phyloP scores from a whole-genome alignment of 2,797 vertebrate genomes.

The Crocodylus rhombifer region DNA sequence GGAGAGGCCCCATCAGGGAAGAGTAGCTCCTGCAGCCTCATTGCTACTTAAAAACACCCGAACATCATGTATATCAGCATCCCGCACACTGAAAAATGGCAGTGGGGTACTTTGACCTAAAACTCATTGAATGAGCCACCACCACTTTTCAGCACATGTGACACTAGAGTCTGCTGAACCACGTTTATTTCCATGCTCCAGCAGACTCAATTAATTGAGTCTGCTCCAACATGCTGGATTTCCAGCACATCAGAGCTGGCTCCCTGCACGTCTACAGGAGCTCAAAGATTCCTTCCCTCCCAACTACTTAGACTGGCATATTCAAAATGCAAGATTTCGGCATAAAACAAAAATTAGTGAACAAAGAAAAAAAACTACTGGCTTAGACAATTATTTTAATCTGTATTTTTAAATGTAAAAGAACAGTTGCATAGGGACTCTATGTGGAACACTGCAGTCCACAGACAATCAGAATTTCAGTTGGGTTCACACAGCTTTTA shows the following conservation, averaged over 20 bases:
- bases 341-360: neutral
- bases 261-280: neutral
- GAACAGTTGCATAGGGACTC: neutral
- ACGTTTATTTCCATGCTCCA: too few species aligned
- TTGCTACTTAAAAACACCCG: neutral
- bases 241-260: too few species aligned
- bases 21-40: neutral
- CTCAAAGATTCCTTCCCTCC: neutral
- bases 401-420: conserved; percentile 41
- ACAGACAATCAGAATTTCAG: conserved; percentile 17
- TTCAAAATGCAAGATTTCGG: neutral
- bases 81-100: too few species aligned
- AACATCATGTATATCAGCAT: too few species aligned
- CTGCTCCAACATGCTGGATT: too few species aligned
- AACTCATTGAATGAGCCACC: too few species aligned
- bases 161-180: too few species aligned
- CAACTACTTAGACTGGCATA: neutral
- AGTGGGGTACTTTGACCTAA: too few species aligned
- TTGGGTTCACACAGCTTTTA: conserved; percentile 18
- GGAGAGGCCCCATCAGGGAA: too few species aligned
- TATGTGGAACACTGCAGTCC: conserved; percentile 20
- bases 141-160: too few species aligned
- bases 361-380: neutral
- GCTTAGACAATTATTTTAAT: conserved; percentile 20
- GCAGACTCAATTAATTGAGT: too few species aligned